These are phyloP conservation scores for Lasioglossum albipes DNA, from an alignment of 1,140 invertebrate genomes.

Conservation along the genomic window DNA sequence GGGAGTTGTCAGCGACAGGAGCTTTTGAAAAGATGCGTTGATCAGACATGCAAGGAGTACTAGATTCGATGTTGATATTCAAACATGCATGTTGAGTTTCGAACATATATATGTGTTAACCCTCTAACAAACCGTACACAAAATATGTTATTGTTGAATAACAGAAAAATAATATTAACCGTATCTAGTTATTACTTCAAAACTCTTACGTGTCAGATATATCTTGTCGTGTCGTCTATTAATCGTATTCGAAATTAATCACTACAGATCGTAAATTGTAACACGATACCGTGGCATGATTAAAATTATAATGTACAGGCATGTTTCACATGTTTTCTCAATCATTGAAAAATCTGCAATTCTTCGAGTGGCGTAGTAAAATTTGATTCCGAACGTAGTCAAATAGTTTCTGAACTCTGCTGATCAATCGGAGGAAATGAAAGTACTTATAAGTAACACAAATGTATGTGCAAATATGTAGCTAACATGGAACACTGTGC, in stretches of 20 bases:
- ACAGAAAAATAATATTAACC: not conserved
- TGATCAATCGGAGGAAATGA: conserved; percentile 22
- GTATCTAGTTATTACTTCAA: conserved; percentile 65
- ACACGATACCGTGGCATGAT: conserved; percentile 32
- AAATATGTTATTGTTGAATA: not conserved
- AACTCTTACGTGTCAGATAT: conserved; percentile 80
- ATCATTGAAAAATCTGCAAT: not conserved
- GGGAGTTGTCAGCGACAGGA: not conserved
- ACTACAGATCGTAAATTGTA: not conserved
- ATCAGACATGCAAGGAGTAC: not conserved
- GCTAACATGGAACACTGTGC: conserved; percentile 60
- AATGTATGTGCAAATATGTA: conserved; percentile 57
- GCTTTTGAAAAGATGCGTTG: not conserved
- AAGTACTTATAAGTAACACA: conserved; percentile 34
- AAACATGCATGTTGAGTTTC: conserved; percentile 17
- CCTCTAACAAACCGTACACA: conserved; percentile 17
- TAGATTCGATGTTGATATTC: conserved; percentile 3
- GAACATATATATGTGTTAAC: conserved; percentile 19
- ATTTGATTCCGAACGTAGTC: not conserved
- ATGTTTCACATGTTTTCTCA: not conserved
- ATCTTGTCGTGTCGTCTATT: conserved; percentile 22
- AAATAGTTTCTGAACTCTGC: no score
- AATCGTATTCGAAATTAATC: conserved; percentile 2
- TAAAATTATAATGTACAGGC: conserved; percentile 29
- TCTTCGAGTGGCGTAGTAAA: not conserved